Evolutionary conservation across 2,888 invertebrate species (phyloP), one percentile per base, ranked within the genome.

Genomic region (Clusia tigrina): DNA sequence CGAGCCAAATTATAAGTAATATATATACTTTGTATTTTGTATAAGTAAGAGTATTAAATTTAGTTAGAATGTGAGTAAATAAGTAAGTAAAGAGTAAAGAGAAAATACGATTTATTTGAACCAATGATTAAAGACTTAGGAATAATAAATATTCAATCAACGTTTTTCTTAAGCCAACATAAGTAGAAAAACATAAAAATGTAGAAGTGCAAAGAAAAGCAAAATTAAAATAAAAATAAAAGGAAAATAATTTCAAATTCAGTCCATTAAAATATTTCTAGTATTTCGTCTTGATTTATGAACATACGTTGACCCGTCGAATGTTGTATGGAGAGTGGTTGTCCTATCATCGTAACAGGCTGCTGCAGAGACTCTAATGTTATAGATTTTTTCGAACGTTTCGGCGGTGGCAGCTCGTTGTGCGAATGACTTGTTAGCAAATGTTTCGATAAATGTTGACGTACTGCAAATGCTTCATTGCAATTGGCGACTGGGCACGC

Each of bases 381-480:
- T 65, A 72, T 71, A 52, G 78, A 73, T 71, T 83, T 83, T 69
- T 83, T 83, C 60, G 83, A 82, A 56, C 83, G 81, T 69, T 83
- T 83, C 58, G 82, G 83, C 62, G 83, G 82, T 72, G 83, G 83
- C 72, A 83, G 70, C 71, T 83, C 83, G 67, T 80, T 82, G 69
- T 83, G 83, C 62, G 84, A 80, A 74, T 84, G 84, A 70, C 80
- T 81, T 68, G 81, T 81, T 72, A 84, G 76, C 76, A 84, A 77
- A 70, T 84, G 84, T 74, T 84, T 84, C 57, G 82, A 82, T 67
- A 84, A 78, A 76, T 84, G 83, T 74, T 84, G 83, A 66, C 84
- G 83, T 61, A 83, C 81, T 23, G 84, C 81, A 72, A 84, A 84
- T 37, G 83, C 82, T 74, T 84, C 82, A 67, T 78, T 78, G 68